A percentile compares a stretch with the other conserved stretches of the same genome.
Conservation (phyloP, 2,113 vertebrate species). For the Pteropus alecto region DNA sequence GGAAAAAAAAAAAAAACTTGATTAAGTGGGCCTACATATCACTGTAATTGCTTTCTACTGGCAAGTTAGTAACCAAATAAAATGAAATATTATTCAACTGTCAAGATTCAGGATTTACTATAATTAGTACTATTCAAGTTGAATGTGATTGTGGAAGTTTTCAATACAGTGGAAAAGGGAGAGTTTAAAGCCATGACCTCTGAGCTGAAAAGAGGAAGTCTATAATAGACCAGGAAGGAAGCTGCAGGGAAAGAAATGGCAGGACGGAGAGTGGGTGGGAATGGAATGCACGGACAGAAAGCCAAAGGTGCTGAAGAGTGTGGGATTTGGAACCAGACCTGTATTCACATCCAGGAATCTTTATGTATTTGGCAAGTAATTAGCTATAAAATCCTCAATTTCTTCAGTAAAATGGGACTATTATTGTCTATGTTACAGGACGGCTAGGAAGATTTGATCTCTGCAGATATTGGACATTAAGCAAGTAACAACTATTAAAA, state of each 20-base stretch:
- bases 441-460: not conserved
- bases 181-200: not conserved
- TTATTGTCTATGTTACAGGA: not conserved
- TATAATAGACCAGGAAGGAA: not conserved
- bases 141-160: not conserved
- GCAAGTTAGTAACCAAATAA: conserved; percentile 63
- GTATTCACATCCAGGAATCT: not conserved
- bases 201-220: not conserved
- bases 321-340: not conserved
- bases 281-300: not conserved
- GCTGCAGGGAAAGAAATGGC: not conserved
- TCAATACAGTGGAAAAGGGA: not conserved
- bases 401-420: not conserved
- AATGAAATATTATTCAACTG: conserved; percentile 52
- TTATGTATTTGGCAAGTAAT: not conserved
- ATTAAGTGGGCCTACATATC: conserved; percentile 58
- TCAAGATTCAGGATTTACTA: conserved; percentile 44
- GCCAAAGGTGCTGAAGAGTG: not conserved
- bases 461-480: not conserved
- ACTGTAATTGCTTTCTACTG: conserved; percentile 50
- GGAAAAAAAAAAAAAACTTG: conserved; percentile 67
- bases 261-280: not conserved
- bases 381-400: not conserved
- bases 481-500: not conserved
- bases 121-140: not conserved